Base-by-base conservation (phyloP, 2,888 invertebrate species). In the Trichopria drosophilae region DNA sequence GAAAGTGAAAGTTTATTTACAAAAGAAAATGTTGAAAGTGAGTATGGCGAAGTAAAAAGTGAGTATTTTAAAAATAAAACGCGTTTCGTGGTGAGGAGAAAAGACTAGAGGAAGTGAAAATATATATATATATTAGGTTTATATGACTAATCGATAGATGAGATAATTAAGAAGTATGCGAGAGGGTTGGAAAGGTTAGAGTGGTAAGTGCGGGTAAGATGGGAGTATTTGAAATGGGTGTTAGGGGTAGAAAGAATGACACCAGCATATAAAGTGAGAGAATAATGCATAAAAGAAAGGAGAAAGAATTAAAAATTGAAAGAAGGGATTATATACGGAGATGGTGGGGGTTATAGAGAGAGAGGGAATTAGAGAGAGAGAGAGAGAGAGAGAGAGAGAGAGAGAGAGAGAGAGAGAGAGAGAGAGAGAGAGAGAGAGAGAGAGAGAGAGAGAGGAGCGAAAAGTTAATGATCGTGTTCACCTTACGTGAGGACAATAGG, bases 341-440 rank as follows among this genome's bases (percentile, higher is more conserved):
- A 20, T 26, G 34, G 24, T 41, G 39, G 28, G 22, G 50, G 37
- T 29, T 31, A 32, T 22, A 34, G 10, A 42, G 45, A 45, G 24
- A 13, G 29, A 13, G 29, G 15, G 29, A 29, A 13, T 12, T 13
- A 15, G 29, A 24, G 22, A 46, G 18, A 50, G 42, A 47, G 29
- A 50, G 15, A 50, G 42, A 47, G 37, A 54, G 40, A 54, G 43
- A 56, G 52, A 51, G 20, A 41, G n/a, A 15, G 34, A 18, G 12
- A 18, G 32, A 28, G 18, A 9, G 23, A 37, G 15, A 42, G 45
- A 43, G 35, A 49, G 37, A 18, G 19, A 50, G 39, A 40, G 50
- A 39, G 49, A 51, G 37, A 57, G 44, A 31, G 37, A 34, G 26
- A 51, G 36, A 44, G 20, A 37, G 18, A 28, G 29, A 16, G 15